phyloP scores from a whole-genome alignment of 2,888 invertebrate genomes.

The Fabriciana adippe region DNA sequence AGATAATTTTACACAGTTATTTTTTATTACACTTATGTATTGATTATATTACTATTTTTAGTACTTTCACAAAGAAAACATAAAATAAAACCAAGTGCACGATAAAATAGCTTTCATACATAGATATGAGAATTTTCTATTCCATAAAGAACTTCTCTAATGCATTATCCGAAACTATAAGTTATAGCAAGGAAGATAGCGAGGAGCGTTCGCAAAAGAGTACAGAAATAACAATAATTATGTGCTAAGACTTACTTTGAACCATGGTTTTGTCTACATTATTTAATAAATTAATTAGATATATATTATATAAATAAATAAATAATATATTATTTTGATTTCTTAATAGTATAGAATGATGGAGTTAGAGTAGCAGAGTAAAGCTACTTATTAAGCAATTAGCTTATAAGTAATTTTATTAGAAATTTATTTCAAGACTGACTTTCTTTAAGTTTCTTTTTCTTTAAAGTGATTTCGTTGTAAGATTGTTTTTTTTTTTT shows the following conservation, averaged over 20 bases:
- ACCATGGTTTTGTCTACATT: too few relatives aligned
- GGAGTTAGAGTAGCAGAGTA: too few relatives aligned
- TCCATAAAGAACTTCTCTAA: conserved; percentile 79
- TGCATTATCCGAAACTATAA: conserved; percentile 82
- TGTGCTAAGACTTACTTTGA: background rate
- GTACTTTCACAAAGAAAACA: conserved; percentile 15
- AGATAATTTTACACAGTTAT: too few relatives aligned
- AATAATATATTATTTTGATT: too few relatives aligned
- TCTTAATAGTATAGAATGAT: too few relatives aligned
- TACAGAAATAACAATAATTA: background rate
- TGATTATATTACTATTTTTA: conserved; percentile 14
- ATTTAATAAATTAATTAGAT: too few relatives aligned
- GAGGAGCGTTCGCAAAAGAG: conserved; percentile 56
- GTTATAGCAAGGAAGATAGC: conserved; percentile 73
- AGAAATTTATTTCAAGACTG: too few relatives aligned
- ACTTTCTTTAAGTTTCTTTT: too few relatives aligned
- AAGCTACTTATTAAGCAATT: too few relatives aligned
- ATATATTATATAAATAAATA: too few relatives aligned
- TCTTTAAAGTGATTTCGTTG: background rate
- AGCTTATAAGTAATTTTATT: too few relatives aligned
- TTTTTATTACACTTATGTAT: background rate
- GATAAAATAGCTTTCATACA: conserved; percentile 61
- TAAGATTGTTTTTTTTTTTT: background rate
- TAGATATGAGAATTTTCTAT: conserved; percentile 70
- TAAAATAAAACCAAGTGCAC: conserved; percentile 34